A percentile compares a stretch with the other conserved stretches of the same genome.
phyloP scores from a whole-genome alignment of 2,888 invertebrate genomes.

The Chymomyza fuscimana region DNA sequence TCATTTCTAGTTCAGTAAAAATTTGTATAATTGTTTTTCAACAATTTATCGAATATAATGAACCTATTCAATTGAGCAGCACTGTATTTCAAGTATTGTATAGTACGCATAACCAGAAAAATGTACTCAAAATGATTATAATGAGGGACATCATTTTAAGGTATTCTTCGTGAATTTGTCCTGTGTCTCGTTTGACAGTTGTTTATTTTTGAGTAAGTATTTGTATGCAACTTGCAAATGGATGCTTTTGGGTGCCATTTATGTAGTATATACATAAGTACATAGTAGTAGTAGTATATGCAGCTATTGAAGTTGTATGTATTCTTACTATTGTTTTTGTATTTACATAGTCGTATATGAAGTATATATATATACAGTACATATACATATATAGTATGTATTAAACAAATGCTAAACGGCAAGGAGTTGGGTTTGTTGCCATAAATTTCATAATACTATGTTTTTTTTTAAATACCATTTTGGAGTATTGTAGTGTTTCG shows the following conservation, averaged over 20 bases:
- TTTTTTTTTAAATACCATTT: conserved; percentile 85
- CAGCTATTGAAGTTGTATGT: background rate
- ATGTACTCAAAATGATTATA: too few relatives aligned
- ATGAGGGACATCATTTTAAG: background rate
- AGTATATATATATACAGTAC: background rate
- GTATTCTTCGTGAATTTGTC: background rate
- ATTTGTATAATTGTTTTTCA: too few relatives aligned
- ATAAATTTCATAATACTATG: conserved; percentile 5
- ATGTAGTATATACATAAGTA: background rate
- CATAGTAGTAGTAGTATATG: background rate
- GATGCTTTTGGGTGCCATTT: background rate
- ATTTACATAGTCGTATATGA: conserved; percentile 10
- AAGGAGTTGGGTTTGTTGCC: background rate
- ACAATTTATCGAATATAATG: too few relatives aligned
- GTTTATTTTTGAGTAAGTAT: background rate
- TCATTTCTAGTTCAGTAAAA: too few relatives aligned
- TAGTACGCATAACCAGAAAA: too few relatives aligned
- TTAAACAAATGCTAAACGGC: background rate
- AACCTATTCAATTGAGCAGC: background rate
- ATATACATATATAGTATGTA: background rate
- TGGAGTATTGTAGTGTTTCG: conserved; percentile 92
- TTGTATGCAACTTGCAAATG: background rate
- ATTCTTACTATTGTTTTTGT: background rate
- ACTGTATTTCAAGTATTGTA: background rate
- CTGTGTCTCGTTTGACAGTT: background rate